phyloP scores from a whole-genome alignment of 2,797 vertebrate species.

The Melanotaenia parkinsoni region DNA sequence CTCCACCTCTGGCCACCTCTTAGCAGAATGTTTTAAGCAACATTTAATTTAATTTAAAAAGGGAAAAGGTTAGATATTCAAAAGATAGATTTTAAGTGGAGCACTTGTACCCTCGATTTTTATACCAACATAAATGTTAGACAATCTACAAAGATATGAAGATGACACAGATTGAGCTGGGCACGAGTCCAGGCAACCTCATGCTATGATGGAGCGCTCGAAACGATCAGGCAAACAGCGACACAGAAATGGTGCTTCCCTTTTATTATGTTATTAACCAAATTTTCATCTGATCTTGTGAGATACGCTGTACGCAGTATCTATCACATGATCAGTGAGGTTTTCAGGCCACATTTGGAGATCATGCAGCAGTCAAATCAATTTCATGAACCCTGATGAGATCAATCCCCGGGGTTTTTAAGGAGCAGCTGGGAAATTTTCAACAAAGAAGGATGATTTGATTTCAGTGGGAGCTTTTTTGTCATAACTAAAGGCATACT shows the following conservation, averaged over 20 bases:
- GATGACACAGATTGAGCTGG: slow-evolving; percentile 63
- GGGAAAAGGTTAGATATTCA: slow-evolving; percentile 51
- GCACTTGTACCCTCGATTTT: slow-evolving; percentile 52
- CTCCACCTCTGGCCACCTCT: slow-evolving; percentile 19
- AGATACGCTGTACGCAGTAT: slow-evolving; percentile 48
- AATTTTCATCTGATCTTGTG: slow-evolving; percentile 63
- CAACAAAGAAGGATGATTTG: slow-evolving; percentile 66
- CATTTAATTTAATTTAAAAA: slow-evolving; percentile 13
- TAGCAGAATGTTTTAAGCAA: slow-evolving; percentile 7
- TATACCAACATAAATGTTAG: slow-evolving; percentile 62
- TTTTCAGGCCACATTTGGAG: slow-evolving; percentile 59
- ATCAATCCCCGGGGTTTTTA: slow-evolving; percentile 72
- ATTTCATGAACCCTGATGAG: slow-evolving; percentile 76
- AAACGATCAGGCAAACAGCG: slow-evolving; percentile 71
- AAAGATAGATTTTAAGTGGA: slow-evolving; percentile 56
- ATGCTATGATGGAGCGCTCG: slow-evolving; percentile 83
- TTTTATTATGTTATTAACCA: slow-evolving; percentile 43
- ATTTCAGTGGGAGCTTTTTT: slow-evolving; percentile 68
- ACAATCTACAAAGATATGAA: slow-evolving; percentile 62
- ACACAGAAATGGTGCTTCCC: slow-evolving; percentile 76
- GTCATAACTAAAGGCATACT: slow-evolving; percentile 66
- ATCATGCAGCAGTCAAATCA: slow-evolving; percentile 76
- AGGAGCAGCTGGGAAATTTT: slow-evolving; percentile 69
- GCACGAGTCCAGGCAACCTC: slow-evolving; percentile 63
- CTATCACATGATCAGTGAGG: slow-evolving; percentile 65